Percentiles rank a stretch among this genome's conserved stretches.
These are phyloP conservation scores for Aphidius gifuensis DNA, from an alignment of 1,140 invertebrate genomes.

Conservation along the genomic window DNA sequence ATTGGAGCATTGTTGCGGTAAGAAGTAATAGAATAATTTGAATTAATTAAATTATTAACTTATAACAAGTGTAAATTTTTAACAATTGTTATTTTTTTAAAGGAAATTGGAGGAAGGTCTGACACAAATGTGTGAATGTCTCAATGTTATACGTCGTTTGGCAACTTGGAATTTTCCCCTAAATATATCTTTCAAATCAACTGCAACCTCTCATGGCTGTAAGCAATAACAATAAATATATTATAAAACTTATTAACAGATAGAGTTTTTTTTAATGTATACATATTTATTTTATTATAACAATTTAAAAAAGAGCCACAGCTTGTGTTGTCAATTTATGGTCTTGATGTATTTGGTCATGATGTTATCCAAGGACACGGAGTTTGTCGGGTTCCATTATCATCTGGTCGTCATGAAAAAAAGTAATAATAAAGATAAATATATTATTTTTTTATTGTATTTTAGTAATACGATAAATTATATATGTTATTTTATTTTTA, in stretches of 20 bases:
- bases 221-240: conserved; percentile 43
- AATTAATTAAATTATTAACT: not conserved
- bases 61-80: conserved; percentile 41
- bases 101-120: conserved; percentile 78
- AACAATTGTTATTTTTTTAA: too few relatives aligned
- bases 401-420: conserved; percentile 62
- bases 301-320: conserved; percentile 66
- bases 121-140: conserved; percentile 68
- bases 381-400: conserved; percentile 67
- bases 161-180: conserved; percentile 78
- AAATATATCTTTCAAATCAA: conserved; percentile 74
- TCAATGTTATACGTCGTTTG: conserved; percentile 59
- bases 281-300: too few relatives aligned
- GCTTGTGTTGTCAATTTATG: conserved; percentile 72
- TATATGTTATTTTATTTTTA: conserved; percentile 26
- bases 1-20: conserved; percentile 71
- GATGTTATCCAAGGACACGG: conserved; percentile 79
- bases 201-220: conserved; percentile 73
- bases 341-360: conserved; percentile 71
- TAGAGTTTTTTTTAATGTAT: not conserved
- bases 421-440: conserved; percentile 38
- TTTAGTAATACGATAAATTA: conserved; percentile 19
- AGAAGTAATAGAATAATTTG: conserved; percentile 21
- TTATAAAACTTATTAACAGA: conserved; percentile 8
- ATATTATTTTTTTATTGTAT: conserved; percentile 7